Evolutionary conservation across 1,140 invertebrate genomes (phyloP).

Genomic region (Diplogasteroides magnus): DNA sequence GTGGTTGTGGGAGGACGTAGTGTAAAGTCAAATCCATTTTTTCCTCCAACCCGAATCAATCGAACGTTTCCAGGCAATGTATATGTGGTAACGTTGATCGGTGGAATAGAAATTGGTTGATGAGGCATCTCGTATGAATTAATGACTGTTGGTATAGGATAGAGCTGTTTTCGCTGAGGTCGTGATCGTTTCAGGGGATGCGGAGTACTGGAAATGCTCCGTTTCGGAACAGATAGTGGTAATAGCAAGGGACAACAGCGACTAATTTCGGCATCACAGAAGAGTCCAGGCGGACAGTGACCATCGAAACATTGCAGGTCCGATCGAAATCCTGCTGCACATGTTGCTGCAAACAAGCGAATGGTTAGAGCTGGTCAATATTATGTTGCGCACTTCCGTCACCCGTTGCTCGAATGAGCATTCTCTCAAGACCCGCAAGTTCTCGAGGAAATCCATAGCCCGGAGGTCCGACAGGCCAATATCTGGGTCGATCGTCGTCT

Average conservation of each 20-base stretch:
- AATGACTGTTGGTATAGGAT: too few relatives aligned
- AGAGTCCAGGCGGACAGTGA: constrained; percentile 47
- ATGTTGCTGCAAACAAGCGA: constrained; percentile 37
- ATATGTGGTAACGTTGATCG: background rate
- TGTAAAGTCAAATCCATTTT: background rate
- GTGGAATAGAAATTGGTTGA: background rate
- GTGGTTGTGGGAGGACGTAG: constrained; percentile 6
- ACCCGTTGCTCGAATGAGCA: constrained; percentile 43
- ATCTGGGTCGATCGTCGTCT: constrained; percentile 11
- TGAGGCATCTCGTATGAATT: too few relatives aligned
- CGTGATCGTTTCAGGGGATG: constrained; percentile 12
- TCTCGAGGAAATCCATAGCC: constrained; percentile 37
- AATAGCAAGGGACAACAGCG: constrained; percentile 48
- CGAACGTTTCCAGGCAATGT: background rate
- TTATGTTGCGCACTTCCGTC: constrained; percentile 43
- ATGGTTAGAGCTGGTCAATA: background rate
- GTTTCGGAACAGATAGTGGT: constrained; percentile 36
- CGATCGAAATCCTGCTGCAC: constrained; percentile 46
- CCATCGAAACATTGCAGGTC: constrained; percentile 36
- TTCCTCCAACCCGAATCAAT: background rate
- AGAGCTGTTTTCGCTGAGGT: background rate
- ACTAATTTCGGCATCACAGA: constrained; percentile 37
- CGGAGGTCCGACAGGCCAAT: constrained; percentile 26
- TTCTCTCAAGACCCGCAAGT: constrained; percentile 31
- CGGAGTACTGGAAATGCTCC: constrained; percentile 16